Conservation (phyloP, 2,797 vertebrate genomes). For the Loris lydekkerianus region DNA sequence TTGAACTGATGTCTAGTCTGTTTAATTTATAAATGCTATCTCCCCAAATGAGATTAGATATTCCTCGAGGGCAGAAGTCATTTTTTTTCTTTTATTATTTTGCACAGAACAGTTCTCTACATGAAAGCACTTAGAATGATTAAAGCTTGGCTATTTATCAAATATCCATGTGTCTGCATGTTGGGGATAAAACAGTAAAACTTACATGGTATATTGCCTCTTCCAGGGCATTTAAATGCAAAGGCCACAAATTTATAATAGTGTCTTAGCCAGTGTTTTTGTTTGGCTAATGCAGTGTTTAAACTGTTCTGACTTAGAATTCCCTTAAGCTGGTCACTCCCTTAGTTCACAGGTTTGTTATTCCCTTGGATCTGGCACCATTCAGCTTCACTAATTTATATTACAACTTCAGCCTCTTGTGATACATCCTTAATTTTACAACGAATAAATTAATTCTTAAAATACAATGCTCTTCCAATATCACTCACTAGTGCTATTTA, state of each 20-base stretch:
- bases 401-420: neutral
- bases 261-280: neutral
- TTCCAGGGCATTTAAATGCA: neutral
- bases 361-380: neutral
- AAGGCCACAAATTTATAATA: neutral
- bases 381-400: neutral
- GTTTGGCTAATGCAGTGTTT: neutral
- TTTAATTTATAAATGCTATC: neutral
- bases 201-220: neutral
- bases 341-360: neutral
- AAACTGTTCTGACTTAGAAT: neutral
- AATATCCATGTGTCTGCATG: neutral
- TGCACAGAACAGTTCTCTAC: constrained; percentile 2
- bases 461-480: neutral
- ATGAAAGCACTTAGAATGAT: neutral
- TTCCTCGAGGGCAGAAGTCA: neutral
- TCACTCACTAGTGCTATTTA: neutral
- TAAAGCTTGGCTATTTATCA: neutral
- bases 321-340: neutral
- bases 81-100: constrained; percentile 22
- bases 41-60: neutral
- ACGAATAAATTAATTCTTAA: constrained; percentile 40
- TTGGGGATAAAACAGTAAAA: neutral
- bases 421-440: constrained; percentile 13
- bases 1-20: neutral